Base-by-base conservation (phyloP, 2,797 vertebrate genomes). In the Alosa sapidissima region DNA sequence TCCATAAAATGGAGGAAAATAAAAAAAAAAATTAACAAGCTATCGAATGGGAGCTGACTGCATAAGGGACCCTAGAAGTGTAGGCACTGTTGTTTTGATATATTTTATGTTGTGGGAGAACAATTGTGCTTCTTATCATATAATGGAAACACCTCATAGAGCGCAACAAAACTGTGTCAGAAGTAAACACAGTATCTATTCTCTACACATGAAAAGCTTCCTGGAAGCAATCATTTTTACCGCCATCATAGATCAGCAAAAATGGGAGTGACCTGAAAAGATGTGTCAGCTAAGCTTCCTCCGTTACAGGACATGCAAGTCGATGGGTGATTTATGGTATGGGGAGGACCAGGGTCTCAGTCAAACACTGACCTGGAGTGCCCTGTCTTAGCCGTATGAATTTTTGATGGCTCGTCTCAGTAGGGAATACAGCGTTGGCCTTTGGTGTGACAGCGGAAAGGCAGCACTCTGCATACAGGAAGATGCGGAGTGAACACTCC, bases 261-360 rank as follows among this genome's bases (percentile, higher is more conserved):
- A 88, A 87, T 54, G 55, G 55, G 21, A 28, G 19, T 82, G 84
- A 82, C 65, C 47, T 85, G 85, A 88, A 88, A 83, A 85, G 87
- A 65, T 83, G 82, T 60, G 47, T 19, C 72, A 45, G 83, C 60
- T 86, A 62, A 47, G 33, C 83, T 78, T 84, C 28, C 85, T 83
- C 55, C 65, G 78, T 86, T 87, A 68, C 84, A 82, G 82, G 84
- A 87, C 81, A 52, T 83, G 16, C 81, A 84, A 91, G 90, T 91
- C 83, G 81, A 58, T 88, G 85, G 90, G 90, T 90, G 90, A 91
- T 90, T 90, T 88, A 91, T 91, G 82, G 87, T 87, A 85, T 84
- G 89, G 87, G 84, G 86, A 88, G 88, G 87, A 89, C 90, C 89
- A 89, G 81, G 47, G 82, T 84, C 85, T 90, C 82, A 84, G 87